Evolutionary conservation across 1,140 invertebrate species (phyloP).

Genomic region (Zaprionus taronus): DNA sequence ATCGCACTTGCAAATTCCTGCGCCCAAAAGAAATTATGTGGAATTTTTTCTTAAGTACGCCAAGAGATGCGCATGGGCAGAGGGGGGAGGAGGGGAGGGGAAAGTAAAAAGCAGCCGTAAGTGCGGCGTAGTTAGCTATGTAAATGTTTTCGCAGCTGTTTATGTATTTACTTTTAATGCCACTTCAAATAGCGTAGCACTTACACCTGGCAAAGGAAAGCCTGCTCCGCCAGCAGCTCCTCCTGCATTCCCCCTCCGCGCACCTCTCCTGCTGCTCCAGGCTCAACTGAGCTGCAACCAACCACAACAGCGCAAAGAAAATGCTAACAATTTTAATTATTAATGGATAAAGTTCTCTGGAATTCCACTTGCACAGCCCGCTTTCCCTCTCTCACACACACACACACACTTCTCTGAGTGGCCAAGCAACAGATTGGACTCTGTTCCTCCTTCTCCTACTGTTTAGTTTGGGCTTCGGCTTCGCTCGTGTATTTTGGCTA

Average conservation of each 20-base stretch:
- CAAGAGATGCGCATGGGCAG: conserved; percentile 16
- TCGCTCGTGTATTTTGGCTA: neutral
- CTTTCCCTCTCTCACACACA: neutral
- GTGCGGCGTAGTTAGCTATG: conserved; percentile 72
- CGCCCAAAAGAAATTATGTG: conserved; percentile 41
- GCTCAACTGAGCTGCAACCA: conserved; percentile 53
- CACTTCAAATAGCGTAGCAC: conserved; percentile 43
- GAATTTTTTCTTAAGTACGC: conserved; percentile 19
- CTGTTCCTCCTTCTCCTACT: neutral
- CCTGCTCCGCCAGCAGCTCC: neutral
- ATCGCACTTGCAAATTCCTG: conserved; percentile 31
- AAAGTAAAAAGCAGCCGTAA: conserved; percentile 39
- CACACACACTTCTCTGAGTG: conserved; percentile 4
- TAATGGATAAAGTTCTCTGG: conserved; percentile 78
- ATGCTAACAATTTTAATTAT: conserved; percentile 79
- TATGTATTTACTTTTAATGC: conserved; percentile 78
- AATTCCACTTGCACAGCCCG: conserved; percentile 49
- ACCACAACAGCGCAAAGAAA: conserved; percentile 58
- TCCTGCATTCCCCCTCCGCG: neutral
- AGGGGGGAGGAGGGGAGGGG: no score
- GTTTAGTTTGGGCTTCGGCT: neutral
- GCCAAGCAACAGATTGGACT: conserved; percentile 15
- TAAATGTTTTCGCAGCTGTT: conserved; percentile 75
- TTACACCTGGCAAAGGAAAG: neutral
- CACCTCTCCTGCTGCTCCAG: conserved; percentile 36